A percentile compares a stretch with the other conserved stretches of the same genome.
Conservation (phyloP, 1,140 invertebrate genomes). For the Nylanderia fulva region DNA sequence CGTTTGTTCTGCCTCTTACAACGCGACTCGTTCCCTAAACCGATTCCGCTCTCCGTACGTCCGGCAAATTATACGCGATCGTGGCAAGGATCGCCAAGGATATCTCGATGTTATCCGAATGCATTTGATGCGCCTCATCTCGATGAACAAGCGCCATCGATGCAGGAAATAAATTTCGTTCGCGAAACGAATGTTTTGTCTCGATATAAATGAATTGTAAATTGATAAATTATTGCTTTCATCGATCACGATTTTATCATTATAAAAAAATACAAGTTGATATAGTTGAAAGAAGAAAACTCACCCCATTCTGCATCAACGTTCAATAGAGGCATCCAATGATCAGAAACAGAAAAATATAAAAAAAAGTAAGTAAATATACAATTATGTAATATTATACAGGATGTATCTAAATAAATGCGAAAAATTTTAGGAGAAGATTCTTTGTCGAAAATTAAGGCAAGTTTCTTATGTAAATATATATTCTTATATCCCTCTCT, state of each 20-base stretch:
- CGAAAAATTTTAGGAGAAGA: too few relatives aligned
- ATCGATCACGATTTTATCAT: background rate
- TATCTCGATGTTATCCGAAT: slow-evolving; percentile 58
- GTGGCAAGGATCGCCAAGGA: slow-evolving; percentile 52
- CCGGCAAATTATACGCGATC: slow-evolving; percentile 69
- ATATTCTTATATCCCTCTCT: too few relatives aligned
- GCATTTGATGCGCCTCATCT: slow-evolving; percentile 5
- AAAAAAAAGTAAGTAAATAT: background rate
- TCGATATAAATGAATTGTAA: background rate
- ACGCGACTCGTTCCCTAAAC: slow-evolving; percentile 58
- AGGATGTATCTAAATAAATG: too few relatives aligned
- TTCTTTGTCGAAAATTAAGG: too few relatives aligned
- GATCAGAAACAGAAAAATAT: slow-evolving; percentile 35
- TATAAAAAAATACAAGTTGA: background rate
- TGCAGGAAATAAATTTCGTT: background rate
- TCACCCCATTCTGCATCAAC: slow-evolving; percentile 85
- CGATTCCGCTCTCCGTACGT: slow-evolving; percentile 57
- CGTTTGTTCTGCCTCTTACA: slow-evolving; percentile 61
- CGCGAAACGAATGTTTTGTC: background rate
- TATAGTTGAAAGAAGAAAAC: slow-evolving; percentile 43
- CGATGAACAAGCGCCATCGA: background rate
- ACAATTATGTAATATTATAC: too few relatives aligned
- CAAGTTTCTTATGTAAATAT: too few relatives aligned
- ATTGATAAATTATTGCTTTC: background rate
- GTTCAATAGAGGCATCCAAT: background rate